Base-by-base conservation (phyloP, 1,140 invertebrate genomes). In the Bursaphelenchus mucronatus region DNA sequence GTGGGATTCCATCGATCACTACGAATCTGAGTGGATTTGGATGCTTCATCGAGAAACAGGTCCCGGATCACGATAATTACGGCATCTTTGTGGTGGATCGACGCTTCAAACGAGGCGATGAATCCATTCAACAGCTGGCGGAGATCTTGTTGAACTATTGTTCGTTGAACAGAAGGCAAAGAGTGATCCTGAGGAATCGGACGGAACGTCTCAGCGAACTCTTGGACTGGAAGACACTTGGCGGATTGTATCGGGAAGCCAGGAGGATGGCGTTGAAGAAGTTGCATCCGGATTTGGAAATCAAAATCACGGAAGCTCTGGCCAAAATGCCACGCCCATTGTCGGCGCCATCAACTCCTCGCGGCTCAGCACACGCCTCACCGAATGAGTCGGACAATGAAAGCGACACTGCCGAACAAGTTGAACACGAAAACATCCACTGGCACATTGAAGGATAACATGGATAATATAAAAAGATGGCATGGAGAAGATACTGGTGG, bases 1-100 rank as follows among this genome's bases (percentile, higher is more conserved):
- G 98, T 94, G 96, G 96, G 2, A 95, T 97, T 74, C 94, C 94
- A 0, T 94, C 90, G 74, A 87, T 97, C 57, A 94, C 94, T 0
- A 98, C 95, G 9, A 99, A 99, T 83, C 84, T 99, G 13, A 97
- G 93, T 46, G 90, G 91, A 92, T 99, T 99, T 83, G 96, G 96
- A 19, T 98, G 94, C 82, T 99, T 99, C 81, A 98, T 99, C 90
- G 87, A 94, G 76, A 92, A 98, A 75, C 92, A 98, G 78, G 90
- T 99, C 62, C 89, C 90, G 0, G 94, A 99, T 84, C 94, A 95
- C 0, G 90, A 91, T 87, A 94, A 91, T 10, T 99, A 99, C 82
- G 95, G 96, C 51, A 97, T 98, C 66, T 99, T 97, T 82, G 91
- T 99, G 49, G 91, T 99, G 1, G 95, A 99, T 83, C 84, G 96